Base-by-base conservation (phyloP, 2,888 invertebrate genomes). In the Physocephala rufipes region DNA sequence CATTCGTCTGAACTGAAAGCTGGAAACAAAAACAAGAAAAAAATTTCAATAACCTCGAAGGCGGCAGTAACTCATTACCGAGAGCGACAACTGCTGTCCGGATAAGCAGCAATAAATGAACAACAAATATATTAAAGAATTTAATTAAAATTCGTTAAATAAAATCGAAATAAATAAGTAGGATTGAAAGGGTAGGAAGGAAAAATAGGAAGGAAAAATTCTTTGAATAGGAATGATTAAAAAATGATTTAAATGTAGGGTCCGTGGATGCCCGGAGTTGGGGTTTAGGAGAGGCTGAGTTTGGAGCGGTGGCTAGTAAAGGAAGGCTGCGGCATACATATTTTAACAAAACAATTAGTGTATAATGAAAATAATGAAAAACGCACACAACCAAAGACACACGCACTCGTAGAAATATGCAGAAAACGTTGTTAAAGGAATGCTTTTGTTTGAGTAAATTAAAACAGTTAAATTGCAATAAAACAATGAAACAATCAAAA, bases 131-230 rank as follows among this genome's bases (percentile, higher is more conserved):
- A 58, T 58, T 24, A 58, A 58, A 58, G 58, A 58, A 58, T 58
- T 58, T 58, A 58, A 58, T 58, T 58, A 58, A 58, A 58, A 58
- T 58, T 21, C 58, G 28, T 24, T 58, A 58, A 58, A 24, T n/a
- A 55, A 55, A 58, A 16, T 15, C 58, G 13, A 58, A 26, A 24
- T 58, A 28, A 58, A 28, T 26, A 12, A 26, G 26, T 58, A 12
- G 28, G 19, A 58, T 15, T 2, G 26, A 5, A 24, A 9, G 15
- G 2, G 26, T 12, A 24, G 12, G 53, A 58, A 15, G 28, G 21
- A 21, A 9, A 28, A 24, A 28, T 28, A 24, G 24, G 4, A 24
- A 58, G 24, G 28, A 58, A 24, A 58, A 28, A 24, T 28, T 26
- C 15, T 26, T 7, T 16, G 58, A 24, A 24, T n/a, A n/a, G n/a